A percentile compares a stretch with the other conserved stretches of the same genome.
phyloP scores from a whole-genome alignment of 2,888 invertebrate genomes.

The Mechanitis mazaeus region DNA sequence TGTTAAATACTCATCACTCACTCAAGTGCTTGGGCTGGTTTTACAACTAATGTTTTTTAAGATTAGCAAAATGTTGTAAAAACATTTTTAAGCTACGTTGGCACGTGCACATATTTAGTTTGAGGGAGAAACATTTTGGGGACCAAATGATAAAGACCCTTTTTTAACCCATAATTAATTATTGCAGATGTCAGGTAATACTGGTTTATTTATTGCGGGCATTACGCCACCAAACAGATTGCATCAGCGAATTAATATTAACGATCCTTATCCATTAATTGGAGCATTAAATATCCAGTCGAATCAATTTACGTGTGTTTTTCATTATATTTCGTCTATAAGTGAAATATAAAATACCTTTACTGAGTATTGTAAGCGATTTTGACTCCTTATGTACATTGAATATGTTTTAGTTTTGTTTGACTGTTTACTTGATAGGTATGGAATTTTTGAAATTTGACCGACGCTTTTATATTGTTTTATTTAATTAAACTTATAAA shows the following conservation, averaged over 20 bases:
- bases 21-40: too few species aligned
- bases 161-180: slow-evolving; percentile 31
- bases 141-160: slow-evolving; percentile 14
- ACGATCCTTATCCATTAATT: slow-evolving; percentile 46
- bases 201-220: slow-evolving; percentile 35
- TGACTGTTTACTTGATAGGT: too few species aligned
- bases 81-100: not conserved
- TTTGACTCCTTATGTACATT: too few species aligned
- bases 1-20: too few species aligned
- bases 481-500: too few species aligned
- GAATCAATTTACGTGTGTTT: slow-evolving; percentile 30
- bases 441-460: too few species aligned
- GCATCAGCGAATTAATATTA: slow-evolving; percentile 38
- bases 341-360: too few species aligned
- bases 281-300: slow-evolving; percentile 38
- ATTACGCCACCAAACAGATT: slow-evolving; percentile 35
- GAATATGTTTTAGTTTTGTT: too few species aligned
- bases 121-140: not conserved
- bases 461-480: too few species aligned
- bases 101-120: not conserved
- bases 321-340: slow-evolving; percentile 7
- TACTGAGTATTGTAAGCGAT: too few species aligned
- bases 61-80: not conserved
- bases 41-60: not conserved
- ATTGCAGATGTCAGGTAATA: slow-evolving; percentile 36